phyloP scores from a whole-genome alignment of 2,888 invertebrate species.

The Caenorhabditis wallacei region DNA sequence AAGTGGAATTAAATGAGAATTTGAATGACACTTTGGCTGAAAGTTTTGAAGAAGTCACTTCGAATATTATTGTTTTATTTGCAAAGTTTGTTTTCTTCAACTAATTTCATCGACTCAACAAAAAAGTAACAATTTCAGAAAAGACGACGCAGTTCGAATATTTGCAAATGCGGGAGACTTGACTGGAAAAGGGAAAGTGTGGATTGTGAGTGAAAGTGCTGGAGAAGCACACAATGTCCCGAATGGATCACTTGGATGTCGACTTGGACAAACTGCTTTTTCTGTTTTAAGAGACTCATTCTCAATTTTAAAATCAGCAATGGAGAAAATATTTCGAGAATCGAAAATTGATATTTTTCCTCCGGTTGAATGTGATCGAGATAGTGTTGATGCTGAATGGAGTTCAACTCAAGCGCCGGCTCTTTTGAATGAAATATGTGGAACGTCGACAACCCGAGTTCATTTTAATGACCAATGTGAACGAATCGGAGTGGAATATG shows the following conservation, averaged over 20 bases:
- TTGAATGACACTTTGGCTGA: slow-evolving; percentile 68
- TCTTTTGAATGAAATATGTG: slow-evolving; percentile 64
- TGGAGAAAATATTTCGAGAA: slow-evolving; percentile 57
- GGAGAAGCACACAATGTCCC: slow-evolving; percentile 77
- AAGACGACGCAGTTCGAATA: slow-evolving; percentile 73
- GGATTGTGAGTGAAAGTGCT: slow-evolving; percentile 80
- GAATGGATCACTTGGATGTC: slow-evolving; percentile 72
- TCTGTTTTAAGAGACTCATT: slow-evolving; percentile 77
- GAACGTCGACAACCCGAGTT: slow-evolving; percentile 60
- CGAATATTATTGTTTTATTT: slow-evolving; percentile 80
- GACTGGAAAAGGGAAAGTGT: slow-evolving; percentile 75
- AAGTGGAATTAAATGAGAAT: slow-evolving; percentile 69
- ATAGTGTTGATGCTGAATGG: slow-evolving; percentile 66
- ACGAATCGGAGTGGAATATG: slow-evolving; percentile 71
- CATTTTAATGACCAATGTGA: slow-evolving; percentile 69
- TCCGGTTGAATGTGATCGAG: slow-evolving; percentile 65
- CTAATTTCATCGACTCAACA: not conserved
- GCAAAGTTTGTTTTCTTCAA: slow-evolving; percentile 70
- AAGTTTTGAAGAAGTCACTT: slow-evolving; percentile 79
- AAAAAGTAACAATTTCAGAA: too few species aligned
- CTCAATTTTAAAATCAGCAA: slow-evolving; percentile 64
- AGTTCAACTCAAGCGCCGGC: slow-evolving; percentile 60
- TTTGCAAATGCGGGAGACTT: slow-evolving; percentile 69
- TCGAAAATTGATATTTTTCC: slow-evolving; percentile 54
- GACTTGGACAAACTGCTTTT: slow-evolving; percentile 72